Base-by-base conservation (phyloP, 2,888 invertebrate genomes). In the Cinara cedri region DNA sequence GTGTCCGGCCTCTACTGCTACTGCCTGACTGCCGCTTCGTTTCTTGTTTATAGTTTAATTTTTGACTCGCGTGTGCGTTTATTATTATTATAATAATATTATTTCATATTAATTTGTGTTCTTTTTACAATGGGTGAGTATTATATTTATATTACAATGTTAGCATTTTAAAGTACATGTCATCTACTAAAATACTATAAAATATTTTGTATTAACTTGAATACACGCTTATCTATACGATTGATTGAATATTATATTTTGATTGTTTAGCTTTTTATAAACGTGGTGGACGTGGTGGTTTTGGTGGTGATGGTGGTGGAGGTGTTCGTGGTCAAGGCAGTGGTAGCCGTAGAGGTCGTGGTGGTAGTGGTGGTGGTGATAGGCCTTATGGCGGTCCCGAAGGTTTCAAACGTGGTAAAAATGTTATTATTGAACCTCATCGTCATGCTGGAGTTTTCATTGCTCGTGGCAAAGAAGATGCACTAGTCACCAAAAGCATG, bases 391-490 rank as follows among this genome's bases (percentile, higher is more conserved):
- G 83, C 81, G 84, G 81, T 81, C 81, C 84, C 21, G 84, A 84
- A 11, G 82, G 84, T 0, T 92, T 96, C 86, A 91, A 91, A 84
- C 98, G 96, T 19, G 98, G 98, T 13, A 96, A 92, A 85, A 94
- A 93, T 84, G 97, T 98, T 65, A 89, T 97, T 11, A 93, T 99
- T 83, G 98, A 98, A 86, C 98, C 98, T 55, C 99, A 99, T 90
- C 93, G 94, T 86, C 97, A 98, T 85, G 91, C 93, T 83, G 98
- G 98, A 76, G 95, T 99, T 0, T 99, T 98, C 86, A 96, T 99
- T 84, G 96, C 97, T 0, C 90, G 97, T 85, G 98, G 99, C 10
- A 98, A 97, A 85, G 98, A 99, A 87, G 99, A 99, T 87, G 97
- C 96, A 0, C 87, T 99, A 78, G 96, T 98, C 10, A 99, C 99